Conservation (phyloP, 2,888 invertebrate genomes). For the Microctonus hyperodae region DNA sequence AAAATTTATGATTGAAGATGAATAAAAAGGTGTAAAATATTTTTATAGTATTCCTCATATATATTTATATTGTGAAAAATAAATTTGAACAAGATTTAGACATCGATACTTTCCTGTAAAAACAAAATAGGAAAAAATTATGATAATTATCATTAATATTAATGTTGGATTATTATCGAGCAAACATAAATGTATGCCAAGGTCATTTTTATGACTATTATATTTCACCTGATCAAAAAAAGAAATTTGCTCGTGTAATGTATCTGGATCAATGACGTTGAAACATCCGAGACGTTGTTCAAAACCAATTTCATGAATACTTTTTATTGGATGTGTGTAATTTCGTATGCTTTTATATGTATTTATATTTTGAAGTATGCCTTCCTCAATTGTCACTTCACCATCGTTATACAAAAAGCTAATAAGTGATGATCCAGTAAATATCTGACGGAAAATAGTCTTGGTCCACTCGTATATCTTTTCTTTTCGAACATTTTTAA, state of each 20-base stretch:
- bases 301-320: slow-evolving; percentile 27
- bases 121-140: slow-evolving; percentile 10
- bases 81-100: slow-evolving; percentile 23
- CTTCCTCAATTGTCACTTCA: slow-evolving; percentile 34
- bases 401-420: slow-evolving; percentile 34
- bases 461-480: slow-evolving; percentile 11
- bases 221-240: slow-evolving; percentile 38
- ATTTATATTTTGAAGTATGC: slow-evolving; percentile 24
- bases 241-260: slow-evolving; percentile 40
- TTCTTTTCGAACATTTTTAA: slow-evolving; percentile 1
- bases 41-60: not conserved
- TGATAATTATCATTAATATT: not conserved
- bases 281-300: slow-evolving; percentile 40
- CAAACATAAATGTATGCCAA: not conserved
- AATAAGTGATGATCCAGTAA: slow-evolving; percentile 35
- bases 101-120: slow-evolving; percentile 37
- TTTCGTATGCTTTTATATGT: slow-evolving; percentile 29
- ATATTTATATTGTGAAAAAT: not conserved
- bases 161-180: not conserved
- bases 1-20: slow-evolving; percentile 42
- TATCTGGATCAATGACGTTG: slow-evolving; percentile 45
- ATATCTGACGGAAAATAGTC: slow-evolving; percentile 32
- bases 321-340: slow-evolving; percentile 25
- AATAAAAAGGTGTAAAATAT: not conserved
- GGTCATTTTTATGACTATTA: not conserved